A percentile compares a stretch with the other conserved stretches of the same genome.
These are phyloP conservation scores for Tenthredo mesomela DNA, from an alignment of 2,888 invertebrate genomes.

Conservation along the genomic window DNA sequence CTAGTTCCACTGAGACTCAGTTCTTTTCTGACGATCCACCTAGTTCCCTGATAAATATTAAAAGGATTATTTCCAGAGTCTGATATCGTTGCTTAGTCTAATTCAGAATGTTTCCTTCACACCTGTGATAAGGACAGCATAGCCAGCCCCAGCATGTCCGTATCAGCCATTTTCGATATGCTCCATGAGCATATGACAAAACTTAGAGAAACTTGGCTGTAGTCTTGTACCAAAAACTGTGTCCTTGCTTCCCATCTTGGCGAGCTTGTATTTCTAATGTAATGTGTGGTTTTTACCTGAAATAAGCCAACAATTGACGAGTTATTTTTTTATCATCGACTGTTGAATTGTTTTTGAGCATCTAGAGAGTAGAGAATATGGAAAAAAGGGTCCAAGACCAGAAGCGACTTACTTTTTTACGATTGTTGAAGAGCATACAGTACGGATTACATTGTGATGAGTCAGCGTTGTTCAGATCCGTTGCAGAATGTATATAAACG, in stretches of 20 bases:
- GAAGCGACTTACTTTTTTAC: constrained; percentile 76
- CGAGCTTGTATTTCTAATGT: constrained; percentile 76
- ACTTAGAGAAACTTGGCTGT: constrained; percentile 78
- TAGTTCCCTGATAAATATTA: constrained; percentile 65
- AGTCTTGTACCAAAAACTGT: constrained; percentile 80
- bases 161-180: constrained; percentile 78
- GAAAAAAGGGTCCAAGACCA: background rate
- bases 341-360: background rate
- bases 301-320: constrained; percentile 53
- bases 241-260: constrained; percentile 79
- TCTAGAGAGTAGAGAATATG: background rate
- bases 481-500: constrained; percentile 79
- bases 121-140: constrained; percentile 78
- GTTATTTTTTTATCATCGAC: background rate
- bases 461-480: constrained; percentile 76
- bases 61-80: constrained; percentile 11
- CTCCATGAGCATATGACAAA: constrained; percentile 80
- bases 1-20: constrained; percentile 72
- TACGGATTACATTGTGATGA: constrained; percentile 79
- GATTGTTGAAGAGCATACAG: constrained; percentile 80
- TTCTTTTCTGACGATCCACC: constrained; percentile 70
- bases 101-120: constrained; percentile 14
- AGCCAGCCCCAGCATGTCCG: constrained; percentile 79
- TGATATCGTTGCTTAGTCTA: background rate
- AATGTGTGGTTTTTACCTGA: constrained; percentile 80